Evolutionary conservation across 2,113 vertebrate species (phyloP).

Genomic region (Atractosteus spatula): DNA sequence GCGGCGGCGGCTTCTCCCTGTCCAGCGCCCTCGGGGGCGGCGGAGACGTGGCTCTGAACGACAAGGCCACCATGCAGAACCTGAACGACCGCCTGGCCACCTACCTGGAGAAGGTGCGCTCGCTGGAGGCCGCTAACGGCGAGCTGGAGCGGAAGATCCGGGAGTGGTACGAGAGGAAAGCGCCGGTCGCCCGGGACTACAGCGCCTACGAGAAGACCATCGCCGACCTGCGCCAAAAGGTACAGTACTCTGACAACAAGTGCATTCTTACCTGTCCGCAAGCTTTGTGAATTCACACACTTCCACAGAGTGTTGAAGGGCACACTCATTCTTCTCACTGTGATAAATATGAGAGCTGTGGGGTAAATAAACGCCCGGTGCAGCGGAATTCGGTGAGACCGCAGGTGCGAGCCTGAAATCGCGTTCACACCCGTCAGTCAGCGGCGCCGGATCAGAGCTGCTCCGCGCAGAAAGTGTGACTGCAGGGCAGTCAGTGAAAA

Average conservation of each 20-base stretch:
- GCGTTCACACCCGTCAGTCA: too few relatives aligned
- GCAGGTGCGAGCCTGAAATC: too few relatives aligned
- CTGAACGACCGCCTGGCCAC: conserved; percentile 66
- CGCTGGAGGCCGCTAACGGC: conserved; percentile 58
- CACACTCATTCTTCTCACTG: too few relatives aligned
- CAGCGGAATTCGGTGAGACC: too few relatives aligned
- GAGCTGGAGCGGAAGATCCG: conserved; percentile 64
- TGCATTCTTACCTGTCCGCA: neutral
- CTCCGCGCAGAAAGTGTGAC: too few relatives aligned
- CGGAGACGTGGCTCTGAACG: neutral
- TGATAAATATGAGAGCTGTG: too few relatives aligned
- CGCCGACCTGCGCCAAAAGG: conserved; percentile 57
- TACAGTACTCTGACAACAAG: conserved; percentile 22
- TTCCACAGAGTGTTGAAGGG: too few relatives aligned
- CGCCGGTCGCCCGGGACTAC: conserved; percentile 54
- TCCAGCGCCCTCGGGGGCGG: neutral
- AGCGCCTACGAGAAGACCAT: conserved; percentile 51
- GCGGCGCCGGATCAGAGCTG: too few relatives aligned
- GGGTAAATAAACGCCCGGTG: too few relatives aligned
- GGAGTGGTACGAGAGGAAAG: conserved; percentile 57
- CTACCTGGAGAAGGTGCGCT: conserved; percentile 67
- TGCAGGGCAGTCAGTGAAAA: too few relatives aligned
- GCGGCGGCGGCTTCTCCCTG: conserved; percentile 39
- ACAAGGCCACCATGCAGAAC: conserved; percentile 70
- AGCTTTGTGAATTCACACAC: too few relatives aligned